phyloP scores from a whole-genome alignment of 1,140 invertebrate genomes.

The Harpegnathos saltator region DNA sequence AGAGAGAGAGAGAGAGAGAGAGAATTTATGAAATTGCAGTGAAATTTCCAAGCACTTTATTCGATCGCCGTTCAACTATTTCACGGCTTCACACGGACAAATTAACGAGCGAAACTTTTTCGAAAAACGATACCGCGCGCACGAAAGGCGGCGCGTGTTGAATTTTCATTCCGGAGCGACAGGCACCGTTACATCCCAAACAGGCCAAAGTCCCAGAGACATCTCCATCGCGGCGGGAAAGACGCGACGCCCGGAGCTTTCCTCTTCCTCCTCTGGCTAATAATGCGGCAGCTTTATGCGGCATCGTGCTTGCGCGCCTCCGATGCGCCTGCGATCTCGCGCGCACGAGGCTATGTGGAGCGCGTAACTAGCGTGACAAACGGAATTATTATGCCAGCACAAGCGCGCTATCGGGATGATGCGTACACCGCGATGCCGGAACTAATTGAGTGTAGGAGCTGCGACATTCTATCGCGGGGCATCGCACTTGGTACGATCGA shows the following conservation, averaged over 20 bases:
- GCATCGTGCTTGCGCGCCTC: conserved; percentile 20
- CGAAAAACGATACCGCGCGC: background rate
- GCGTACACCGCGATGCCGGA: conserved; percentile 60
- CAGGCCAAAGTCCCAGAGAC: too few species aligned
- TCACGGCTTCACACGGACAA: too few species aligned
- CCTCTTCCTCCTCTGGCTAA: background rate
- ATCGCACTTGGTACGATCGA: conserved; percentile 50
- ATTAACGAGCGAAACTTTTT: too few species aligned
- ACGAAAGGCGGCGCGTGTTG: background rate
- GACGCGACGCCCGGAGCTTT: background rate
- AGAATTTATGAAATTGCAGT: too few species aligned
- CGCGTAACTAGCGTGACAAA: conserved; percentile 80
- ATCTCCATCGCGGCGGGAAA: conserved; percentile 21
- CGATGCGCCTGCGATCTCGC: conserved; percentile 52
- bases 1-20: too few species aligned
- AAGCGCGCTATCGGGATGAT: conserved; percentile 68
- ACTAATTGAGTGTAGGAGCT: conserved; percentile 70
- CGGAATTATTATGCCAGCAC: conserved; percentile 80
- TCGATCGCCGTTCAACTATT: too few species aligned
- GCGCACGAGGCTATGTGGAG: conserved; percentile 76
- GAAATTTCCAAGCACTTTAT: too few species aligned
- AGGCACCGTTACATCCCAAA: background rate
- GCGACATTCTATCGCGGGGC: conserved; percentile 66
- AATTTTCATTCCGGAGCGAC: background rate
- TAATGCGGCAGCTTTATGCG: conserved; percentile 50